phyloP scores from a whole-genome alignment of 2,797 vertebrate genomes.

The Protosalanx chinensis region DNA sequence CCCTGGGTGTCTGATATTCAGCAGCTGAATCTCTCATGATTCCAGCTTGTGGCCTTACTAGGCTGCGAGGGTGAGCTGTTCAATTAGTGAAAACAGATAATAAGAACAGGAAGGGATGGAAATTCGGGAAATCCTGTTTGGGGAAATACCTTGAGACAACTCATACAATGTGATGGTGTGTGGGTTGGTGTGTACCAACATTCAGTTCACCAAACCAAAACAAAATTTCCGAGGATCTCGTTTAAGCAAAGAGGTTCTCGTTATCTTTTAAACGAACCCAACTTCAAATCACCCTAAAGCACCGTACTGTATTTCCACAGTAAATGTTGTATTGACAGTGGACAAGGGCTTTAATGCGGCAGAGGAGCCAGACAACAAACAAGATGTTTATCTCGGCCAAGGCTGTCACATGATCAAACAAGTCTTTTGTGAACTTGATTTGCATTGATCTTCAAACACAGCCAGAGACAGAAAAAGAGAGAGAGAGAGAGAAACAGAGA shows the following conservation, averaged over 20 bases:
- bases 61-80: neutral
- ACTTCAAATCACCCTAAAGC: neutral
- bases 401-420: constrained; percentile 15
- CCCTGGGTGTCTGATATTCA: no score
- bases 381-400: constrained; percentile 4
- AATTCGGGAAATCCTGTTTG: no score
- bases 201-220: neutral
- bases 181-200: neutral
- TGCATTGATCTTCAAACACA: constrained; percentile 6
- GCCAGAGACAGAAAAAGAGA: neutral
- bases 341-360: neutral
- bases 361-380: constrained; percentile 3
- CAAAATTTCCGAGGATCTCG: neutral
- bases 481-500: neutral
- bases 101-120: neutral
- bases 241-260: neutral
- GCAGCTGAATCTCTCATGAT: neutral
- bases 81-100: constrained; percentile 1
- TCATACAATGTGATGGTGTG: neutral
- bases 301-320: neutral
- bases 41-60: neutral
- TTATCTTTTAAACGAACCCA: neutral
- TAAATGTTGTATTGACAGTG: neutral
- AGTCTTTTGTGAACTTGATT: constrained; percentile 2
- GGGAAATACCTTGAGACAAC: no score